A percentile compares a stretch with the other conserved stretches of the same genome.
phyloP scores from a whole-genome alignment of 1,140 invertebrate genomes.

The Drosophila sproati region DNA sequence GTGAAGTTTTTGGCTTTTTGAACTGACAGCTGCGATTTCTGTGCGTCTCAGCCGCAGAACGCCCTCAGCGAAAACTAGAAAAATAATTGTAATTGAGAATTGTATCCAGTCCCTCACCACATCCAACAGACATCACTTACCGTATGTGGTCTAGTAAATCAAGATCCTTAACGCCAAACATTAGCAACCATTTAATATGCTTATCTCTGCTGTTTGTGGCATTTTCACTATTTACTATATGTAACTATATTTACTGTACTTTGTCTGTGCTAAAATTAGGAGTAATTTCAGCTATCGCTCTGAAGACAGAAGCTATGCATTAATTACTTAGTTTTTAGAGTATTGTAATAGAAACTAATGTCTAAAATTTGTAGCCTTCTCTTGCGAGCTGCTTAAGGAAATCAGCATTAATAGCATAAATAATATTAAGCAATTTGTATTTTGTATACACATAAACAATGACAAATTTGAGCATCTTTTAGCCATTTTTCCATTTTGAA shows the following conservation, averaged over 20 bases:
- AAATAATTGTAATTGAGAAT: constrained; percentile 80
- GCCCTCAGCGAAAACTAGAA: constrained; percentile 50
- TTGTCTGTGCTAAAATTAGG: too few species aligned
- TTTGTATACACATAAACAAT: too few species aligned
- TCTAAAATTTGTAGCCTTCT: neutral
- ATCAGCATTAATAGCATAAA: too few species aligned
- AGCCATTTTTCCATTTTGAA: too few species aligned
- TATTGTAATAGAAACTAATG: constrained; percentile 69
- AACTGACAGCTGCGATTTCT: constrained; percentile 81
- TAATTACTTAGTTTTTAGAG: neutral
- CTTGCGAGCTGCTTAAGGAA: too few species aligned
- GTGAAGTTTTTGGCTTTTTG: constrained; percentile 82
- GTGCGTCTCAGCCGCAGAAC: constrained; percentile 59
- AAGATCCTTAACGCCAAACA: constrained; percentile 14
- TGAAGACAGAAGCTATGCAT: neutral
- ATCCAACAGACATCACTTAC: neutral
- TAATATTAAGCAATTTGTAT: too few species aligned
- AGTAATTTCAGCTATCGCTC: constrained; percentile 20
- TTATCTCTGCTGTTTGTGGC: constrained; percentile 6
- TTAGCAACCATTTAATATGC: constrained; percentile 12
- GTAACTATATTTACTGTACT: neutral
- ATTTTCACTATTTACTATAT: constrained; percentile 21
- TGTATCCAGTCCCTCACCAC: constrained; percentile 30
- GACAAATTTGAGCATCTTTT: too few species aligned
- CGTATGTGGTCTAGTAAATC: neutral